phyloP scores from a whole-genome alignment of 2,113 vertebrate genomes.

The Myanophis thanlyinensis region DNA sequence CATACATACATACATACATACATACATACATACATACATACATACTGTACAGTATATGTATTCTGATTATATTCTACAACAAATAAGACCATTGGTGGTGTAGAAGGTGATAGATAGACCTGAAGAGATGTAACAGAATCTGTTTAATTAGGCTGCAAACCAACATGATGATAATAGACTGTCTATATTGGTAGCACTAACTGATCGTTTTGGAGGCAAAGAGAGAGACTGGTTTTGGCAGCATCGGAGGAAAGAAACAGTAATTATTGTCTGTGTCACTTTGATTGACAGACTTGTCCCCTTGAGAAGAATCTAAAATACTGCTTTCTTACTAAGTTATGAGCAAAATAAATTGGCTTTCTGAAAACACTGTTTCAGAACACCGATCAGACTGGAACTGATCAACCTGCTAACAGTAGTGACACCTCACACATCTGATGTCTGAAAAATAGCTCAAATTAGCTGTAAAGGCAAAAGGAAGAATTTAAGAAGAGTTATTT shows the following conservation, averaged over 20 bases:
- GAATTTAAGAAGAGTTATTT: not conserved
- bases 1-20: no score
- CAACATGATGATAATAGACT: conserved; percentile 62
- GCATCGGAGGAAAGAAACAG: not conserved
- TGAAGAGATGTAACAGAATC: conserved; percentile 59
- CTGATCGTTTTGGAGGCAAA: conserved; percentile 63
- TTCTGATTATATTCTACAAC: conserved; percentile 33
- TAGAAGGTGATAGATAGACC: conserved; percentile 21
- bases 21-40: no score
- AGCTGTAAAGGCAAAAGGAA: not conserved
- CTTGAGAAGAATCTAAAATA: conserved; percentile 59
- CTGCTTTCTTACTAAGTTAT: conserved; percentile 51
- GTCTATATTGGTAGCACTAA: conserved; percentile 69
- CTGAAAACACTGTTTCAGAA: conserved; percentile 50
- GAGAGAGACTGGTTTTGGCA: conserved; percentile 56
- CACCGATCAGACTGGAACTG: conserved; percentile 19
- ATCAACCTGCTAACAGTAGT: conserved; percentile 31
- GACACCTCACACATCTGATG: conserved; percentile 1
- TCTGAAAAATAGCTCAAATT: conserved; percentile 11
- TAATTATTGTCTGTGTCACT: conserved; percentile 66
- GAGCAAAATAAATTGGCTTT: conserved; percentile 50
- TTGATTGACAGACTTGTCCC: conserved; percentile 67
- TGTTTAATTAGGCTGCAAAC: conserved; percentile 69
- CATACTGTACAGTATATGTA: no score
- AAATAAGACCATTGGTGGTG: conserved; percentile 49